Base-by-base conservation (phyloP, 2,113 vertebrate species). In the Halichoerus grypus region DNA sequence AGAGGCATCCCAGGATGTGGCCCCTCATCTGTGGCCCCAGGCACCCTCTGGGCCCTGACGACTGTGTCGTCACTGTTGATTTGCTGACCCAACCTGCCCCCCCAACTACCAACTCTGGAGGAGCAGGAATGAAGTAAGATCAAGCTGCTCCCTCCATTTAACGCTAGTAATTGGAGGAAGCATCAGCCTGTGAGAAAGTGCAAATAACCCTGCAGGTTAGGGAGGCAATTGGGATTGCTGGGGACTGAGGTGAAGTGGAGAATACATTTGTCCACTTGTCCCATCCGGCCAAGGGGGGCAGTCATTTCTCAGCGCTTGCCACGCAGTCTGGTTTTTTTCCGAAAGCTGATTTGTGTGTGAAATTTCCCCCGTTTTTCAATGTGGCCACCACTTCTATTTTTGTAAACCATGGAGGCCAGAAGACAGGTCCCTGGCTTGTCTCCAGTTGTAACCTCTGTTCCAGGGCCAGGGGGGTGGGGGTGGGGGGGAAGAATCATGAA, bases 371-470 rank as follows among this genome's bases (percentile, higher is more conserved):
- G 16, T 72, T 83, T 67, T 55, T 87, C 42, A 59, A 14, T 67
- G 24, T 67, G 69, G 65, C 36, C 51, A 74, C 31, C n/a, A 91
- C 42, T 88, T 94, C 39, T 63, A 33, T 88, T 85, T 88, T 88
- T 83, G 36, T 26, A 86, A 96, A 71, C 49, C 72, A 36, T 1
- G 21, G 61, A 94, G 59, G 15, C 74, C 19, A 80, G 87, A 55
- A 95, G 51, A 69, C 12, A 72, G 76, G 26, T 63, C 33, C 22
- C 46, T 46, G 57, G 42, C 53, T 61, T 7, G 7, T 63, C 26
- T 12, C 92, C 18, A 80, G 18, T 1, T 46, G 4, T 85, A 74
- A 91, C 12, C 55, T 94, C 49, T 49, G 61, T 63, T 42, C 13
- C 51, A 13, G 59, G 51, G 46, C 46, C 46, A 7, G 46, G 46